Conservation (phyloP, 2,113 vertebrate genomes). For the Centropus bengalensis region DNA sequence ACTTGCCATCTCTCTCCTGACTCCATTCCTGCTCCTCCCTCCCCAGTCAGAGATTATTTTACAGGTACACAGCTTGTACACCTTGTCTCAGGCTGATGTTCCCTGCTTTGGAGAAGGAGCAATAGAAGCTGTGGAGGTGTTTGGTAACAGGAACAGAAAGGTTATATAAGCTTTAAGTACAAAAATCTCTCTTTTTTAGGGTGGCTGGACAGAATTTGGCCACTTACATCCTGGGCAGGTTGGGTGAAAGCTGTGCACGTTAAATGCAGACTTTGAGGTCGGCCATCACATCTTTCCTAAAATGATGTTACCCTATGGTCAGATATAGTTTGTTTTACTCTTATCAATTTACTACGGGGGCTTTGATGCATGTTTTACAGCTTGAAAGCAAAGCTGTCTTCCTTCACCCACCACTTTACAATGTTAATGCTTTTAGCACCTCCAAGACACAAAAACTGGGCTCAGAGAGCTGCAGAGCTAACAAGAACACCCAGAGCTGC, state of each 20-base stretch:
- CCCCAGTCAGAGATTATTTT: not conserved
- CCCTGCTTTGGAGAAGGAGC: not conserved
- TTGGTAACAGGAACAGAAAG: not conserved
- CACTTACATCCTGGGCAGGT: slow-evolving; percentile 12
- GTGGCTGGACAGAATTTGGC: not conserved
- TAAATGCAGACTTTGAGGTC: slow-evolving; percentile 48
- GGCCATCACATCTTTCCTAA: not conserved
- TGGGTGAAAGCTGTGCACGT: slow-evolving; percentile 23
- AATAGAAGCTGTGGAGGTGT: not conserved
- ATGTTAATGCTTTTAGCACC: slow-evolving; percentile 62
- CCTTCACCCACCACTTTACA: slow-evolving; percentile 21
- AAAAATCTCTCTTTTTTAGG: not conserved
- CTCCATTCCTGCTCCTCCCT: not conserved
- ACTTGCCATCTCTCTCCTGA: not conserved
- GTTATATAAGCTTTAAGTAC: not conserved
- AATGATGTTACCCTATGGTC: slow-evolving; percentile 56
- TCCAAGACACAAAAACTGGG: slow-evolving; percentile 1
- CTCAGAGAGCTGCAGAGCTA: not conserved
- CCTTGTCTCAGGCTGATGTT: rapidly evolving
- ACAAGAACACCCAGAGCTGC: not conserved
- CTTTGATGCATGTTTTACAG: slow-evolving; percentile 62
- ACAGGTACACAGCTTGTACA: rapidly evolving
- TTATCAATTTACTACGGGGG: slow-evolving; percentile 30
- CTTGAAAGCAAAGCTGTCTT: slow-evolving; percentile 58
- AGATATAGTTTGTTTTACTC: slow-evolving; percentile 56